Base-by-base conservation (phyloP, 1,140 invertebrate species). In the Halictus rubicundus region DNA sequence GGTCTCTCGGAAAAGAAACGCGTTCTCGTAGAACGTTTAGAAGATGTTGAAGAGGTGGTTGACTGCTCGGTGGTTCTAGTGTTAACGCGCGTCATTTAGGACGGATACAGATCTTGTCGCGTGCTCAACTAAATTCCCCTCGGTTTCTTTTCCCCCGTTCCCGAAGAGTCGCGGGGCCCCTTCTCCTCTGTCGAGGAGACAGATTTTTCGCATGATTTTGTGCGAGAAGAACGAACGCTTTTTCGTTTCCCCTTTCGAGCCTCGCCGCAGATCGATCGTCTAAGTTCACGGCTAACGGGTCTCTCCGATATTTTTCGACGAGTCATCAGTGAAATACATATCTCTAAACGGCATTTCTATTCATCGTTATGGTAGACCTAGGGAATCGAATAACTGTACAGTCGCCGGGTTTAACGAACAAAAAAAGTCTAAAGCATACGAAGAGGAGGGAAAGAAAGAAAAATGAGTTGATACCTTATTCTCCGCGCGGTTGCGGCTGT, bases 291-390 rank as follows among this genome's bases (percentile, higher is more conserved):
- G 42, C 10, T 46, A 46, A 25, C 66, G 32, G 63, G 60, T 61
- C 37, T 79, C 49, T 73, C 57, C n/a, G 23, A 75, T 19, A 23
- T 76, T 54, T 63, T 77, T 82, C 78, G 74, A 78, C 25, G 60
- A 66, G 42, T 46, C 57, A 54, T 78, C 80, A 66, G 63, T 83
- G 59, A 83, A 73, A 82, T 71, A 85, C 81, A 85, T 85, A 82
- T 85, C 83, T 80, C 42, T 73, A 80, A n/a, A 65, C 68, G 76
- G 64, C 77, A 83, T 77, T 85, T 83, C 71, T 83, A 85, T 79
- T 83, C 25, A 82, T 85, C 82, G 76, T 85, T 85, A 85, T 69
- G 54, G 72, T 84, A 82, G 68, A 64, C 25, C 68, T 85, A 85
- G 72, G n/a, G 19, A 68, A 73, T 57, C 25, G 42, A 72, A 65